Evolutionary conservation across 2,797 vertebrate genomes (phyloP).

Genomic region (Fistularia commersonii): DNA sequence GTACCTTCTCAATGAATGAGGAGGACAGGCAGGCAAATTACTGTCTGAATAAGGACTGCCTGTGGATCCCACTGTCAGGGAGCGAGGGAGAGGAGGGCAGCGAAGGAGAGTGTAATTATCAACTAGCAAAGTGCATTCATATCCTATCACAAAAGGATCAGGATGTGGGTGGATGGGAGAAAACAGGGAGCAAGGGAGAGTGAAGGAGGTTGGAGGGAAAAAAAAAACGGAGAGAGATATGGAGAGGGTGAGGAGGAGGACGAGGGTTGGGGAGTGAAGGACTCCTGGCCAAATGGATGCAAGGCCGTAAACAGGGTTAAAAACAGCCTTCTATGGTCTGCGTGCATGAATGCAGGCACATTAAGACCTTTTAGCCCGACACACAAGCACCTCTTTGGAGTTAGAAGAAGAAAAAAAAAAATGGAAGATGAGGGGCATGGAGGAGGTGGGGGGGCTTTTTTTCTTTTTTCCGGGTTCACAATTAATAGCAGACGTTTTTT

Average conservation of each 20-base stretch:
- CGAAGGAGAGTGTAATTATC: conserved; percentile 92
- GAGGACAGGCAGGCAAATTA: conserved; percentile 99
- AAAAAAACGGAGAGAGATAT: conserved; percentile 67
- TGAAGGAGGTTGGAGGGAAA: conserved; percentile 70
- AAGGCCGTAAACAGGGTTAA: conserved; percentile 93
- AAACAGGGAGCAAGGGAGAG: conserved; percentile 63
- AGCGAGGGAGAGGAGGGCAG: conserved; percentile 79
- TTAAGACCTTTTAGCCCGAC: conserved; percentile 90
- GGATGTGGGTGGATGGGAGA: conserved; percentile 72
- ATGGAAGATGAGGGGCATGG: conserved; percentile 59
- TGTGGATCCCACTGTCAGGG: conserved; percentile 98
- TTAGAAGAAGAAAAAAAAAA: conserved; percentile 68
- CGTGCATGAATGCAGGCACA: conserved; percentile 88
- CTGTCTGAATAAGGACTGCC: conserved; percentile 98
- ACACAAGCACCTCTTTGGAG: conserved; percentile 84
- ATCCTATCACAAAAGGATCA: conserved; percentile 92
- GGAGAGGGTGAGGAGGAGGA: conserved; percentile 62
- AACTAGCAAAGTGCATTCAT: conserved; percentile 99
- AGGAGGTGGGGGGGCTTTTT: conserved; percentile 15
- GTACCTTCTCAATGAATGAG: conserved; percentile 95
- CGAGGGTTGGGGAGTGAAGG: conserved; percentile 63
- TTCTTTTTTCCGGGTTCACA: conserved; percentile 76
- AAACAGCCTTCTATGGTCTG: conserved; percentile 79
- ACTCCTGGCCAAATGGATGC: conserved; percentile 93
- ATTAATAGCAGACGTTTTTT: conserved; percentile 80